Conservation (phyloP, 2,888 invertebrate genomes). For the Agrotis segetum region DNA sequence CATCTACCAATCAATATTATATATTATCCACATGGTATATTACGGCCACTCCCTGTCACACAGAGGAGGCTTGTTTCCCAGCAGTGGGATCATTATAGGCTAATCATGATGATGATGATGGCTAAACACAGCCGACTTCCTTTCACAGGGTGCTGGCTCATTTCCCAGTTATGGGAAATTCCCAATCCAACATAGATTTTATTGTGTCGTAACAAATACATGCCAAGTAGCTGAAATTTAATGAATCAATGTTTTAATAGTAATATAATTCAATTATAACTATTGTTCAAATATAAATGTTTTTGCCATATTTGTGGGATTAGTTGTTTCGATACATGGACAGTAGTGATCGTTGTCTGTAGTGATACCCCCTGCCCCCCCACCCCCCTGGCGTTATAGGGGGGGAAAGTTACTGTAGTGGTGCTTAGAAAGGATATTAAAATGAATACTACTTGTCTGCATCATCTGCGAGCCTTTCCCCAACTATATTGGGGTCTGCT, state of each 20-base stretch:
- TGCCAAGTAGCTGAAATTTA: conserved; percentile 37
- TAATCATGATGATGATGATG: too few species aligned
- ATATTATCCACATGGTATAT: too few species aligned
- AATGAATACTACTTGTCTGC: too few species aligned
- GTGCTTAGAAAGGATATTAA: conserved; percentile 2
- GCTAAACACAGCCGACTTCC: too few species aligned
- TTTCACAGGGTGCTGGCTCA: background rate
- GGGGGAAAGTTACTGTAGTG: conserved; percentile 43
- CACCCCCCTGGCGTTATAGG: background rate
- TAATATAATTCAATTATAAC: conserved; percentile 54
- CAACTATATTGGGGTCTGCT: too few species aligned
- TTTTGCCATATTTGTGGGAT: conserved; percentile 45
- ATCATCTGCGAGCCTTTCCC: too few species aligned
- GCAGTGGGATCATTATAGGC: too few species aligned
- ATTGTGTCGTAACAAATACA: conserved; percentile 46
- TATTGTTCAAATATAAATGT: conserved; percentile 56
- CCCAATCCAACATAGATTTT: background rate
- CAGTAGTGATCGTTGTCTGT: conserved; percentile 60
- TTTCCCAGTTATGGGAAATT: background rate
- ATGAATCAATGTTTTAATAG: conserved; percentile 56
- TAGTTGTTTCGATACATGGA: conserved; percentile 44
- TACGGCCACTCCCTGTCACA: too few species aligned
- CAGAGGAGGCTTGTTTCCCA: background rate
- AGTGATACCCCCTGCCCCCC: conserved; percentile 23
- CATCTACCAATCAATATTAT: too few species aligned